Evolutionary conservation across 2,113 vertebrate genomes (phyloP).

Genomic region (Podarcis muralis): DNA sequence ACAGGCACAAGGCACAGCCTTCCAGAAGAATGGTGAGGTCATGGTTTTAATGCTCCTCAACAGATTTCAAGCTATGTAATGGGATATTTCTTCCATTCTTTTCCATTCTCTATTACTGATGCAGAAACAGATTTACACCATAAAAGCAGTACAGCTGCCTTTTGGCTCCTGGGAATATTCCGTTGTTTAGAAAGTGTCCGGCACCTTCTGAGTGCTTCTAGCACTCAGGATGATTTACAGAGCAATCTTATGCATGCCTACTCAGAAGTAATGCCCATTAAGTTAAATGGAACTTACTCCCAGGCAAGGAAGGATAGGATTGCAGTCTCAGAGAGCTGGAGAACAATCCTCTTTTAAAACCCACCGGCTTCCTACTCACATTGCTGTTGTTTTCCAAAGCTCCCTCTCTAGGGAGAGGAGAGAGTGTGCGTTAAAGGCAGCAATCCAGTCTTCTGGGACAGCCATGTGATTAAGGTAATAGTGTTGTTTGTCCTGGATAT

Average conservation of each 20-base stretch:
- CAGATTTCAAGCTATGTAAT: conserved; percentile 56
- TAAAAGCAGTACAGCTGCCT: conserved; percentile 68
- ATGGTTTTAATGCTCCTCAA: conserved; percentile 46
- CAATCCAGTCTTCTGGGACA: conserved; percentile 54
- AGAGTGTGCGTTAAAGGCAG: conserved; percentile 22
- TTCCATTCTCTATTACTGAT: conserved; percentile 49
- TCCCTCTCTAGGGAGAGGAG: conserved; percentile 52
- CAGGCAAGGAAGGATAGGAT: not conserved
- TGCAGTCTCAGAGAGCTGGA: conserved; percentile 4
- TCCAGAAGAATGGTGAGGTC: conserved; percentile 61
- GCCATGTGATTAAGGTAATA: conserved; percentile 38
- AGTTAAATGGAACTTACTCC: not conserved
- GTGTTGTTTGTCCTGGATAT: not conserved
- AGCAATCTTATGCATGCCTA: not conserved
- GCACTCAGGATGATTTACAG: conserved; percentile 62
- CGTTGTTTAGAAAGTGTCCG: conserved; percentile 40
- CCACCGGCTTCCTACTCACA: conserved; percentile 45
- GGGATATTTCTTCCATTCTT: conserved; percentile 40
- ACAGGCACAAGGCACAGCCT: conserved; percentile 28
- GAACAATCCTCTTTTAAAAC: conserved; percentile 52
- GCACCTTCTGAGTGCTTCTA: conserved; percentile 58
- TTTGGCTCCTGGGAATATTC: conserved; percentile 59
- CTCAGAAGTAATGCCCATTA: not conserved
- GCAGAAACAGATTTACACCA: conserved; percentile 40
- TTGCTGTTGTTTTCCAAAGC: conserved; percentile 52